These are phyloP conservation scores for Platalea minor DNA, from an alignment of 2,797 vertebrate genomes.

Conservation along the genomic window DNA sequence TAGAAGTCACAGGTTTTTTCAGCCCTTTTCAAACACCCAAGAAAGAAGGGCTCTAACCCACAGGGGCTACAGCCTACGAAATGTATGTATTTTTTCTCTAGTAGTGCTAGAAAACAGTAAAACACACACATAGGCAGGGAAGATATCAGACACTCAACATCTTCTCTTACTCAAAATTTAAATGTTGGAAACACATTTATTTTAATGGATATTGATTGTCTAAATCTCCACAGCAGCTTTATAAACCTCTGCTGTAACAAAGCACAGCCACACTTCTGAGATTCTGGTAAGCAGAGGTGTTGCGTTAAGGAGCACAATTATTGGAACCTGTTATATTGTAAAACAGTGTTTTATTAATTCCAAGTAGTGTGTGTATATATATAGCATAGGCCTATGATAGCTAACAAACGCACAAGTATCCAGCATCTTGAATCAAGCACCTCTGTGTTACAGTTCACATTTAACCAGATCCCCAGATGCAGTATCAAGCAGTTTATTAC, in stretches of 20 bases:
- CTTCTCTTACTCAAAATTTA: neutral
- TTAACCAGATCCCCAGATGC: neutral
- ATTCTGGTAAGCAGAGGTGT: neutral
- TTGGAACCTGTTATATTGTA: neutral
- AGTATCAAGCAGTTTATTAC: neutral
- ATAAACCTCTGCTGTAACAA: neutral
- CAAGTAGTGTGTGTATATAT: neutral
- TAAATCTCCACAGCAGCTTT: neutral
- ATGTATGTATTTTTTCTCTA: neutral
- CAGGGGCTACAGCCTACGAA: neutral
- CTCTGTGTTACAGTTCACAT: neutral
- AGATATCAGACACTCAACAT: neutral
- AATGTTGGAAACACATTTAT: neutral
- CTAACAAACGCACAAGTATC: neutral
- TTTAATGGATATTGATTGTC: neutral
- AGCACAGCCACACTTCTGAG: neutral
- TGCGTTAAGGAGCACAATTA: neutral
- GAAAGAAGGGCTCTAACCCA: neutral
- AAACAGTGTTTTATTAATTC: neutral
- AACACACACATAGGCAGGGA: neutral
- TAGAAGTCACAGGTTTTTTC: neutral
- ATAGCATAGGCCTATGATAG: neutral
- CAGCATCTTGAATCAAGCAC: neutral
- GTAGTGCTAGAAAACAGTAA: neutral
- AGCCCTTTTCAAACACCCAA: neutral